Evolutionary conservation across 35 echinoderm and acorn worm species (phyloP).

Genomic region (Chiridota heheva): DNA sequence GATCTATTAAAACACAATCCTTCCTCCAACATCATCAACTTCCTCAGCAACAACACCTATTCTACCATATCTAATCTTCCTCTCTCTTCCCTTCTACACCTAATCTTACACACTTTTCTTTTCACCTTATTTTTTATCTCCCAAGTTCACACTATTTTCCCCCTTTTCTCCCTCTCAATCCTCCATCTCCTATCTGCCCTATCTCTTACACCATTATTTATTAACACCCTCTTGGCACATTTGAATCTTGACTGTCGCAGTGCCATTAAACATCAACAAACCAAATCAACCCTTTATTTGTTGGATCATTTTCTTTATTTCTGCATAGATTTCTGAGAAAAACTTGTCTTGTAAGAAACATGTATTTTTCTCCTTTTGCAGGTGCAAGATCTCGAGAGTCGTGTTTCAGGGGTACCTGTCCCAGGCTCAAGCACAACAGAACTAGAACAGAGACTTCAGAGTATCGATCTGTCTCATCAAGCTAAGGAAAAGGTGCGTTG

Average conservation of each 20-base stretch:
- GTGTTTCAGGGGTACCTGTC: slow-evolving; percentile 14
- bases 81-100: no score
- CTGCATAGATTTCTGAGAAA: background rate
- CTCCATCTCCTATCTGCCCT: no score
- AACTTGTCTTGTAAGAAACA: background rate
- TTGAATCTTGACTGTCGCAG: background rate
- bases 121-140: no score
- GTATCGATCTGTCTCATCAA: slow-evolving; percentile 54
- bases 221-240: background rate
- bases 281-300: no score
- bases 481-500: slow-evolving; percentile 77
- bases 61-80: no score
- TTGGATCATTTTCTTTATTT: background rate
- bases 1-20: no score
- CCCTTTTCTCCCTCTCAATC: no score
- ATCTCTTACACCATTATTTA: background rate
- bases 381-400: slow-evolving; percentile 33
- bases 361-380: background rate
- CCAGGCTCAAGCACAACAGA: slow-evolving; percentile 38
- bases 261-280: no score
- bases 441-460: slow-evolving; percentile 50
- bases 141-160: no score
- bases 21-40: no score
- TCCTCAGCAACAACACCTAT: no score
- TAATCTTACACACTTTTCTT: no score